Percentiles rank a stretch among this genome's conserved stretches.
These are phyloP conservation scores for Laspeyria flexula DNA, from an alignment of 2,888 invertebrate species.

Conservation along the genomic window DNA sequence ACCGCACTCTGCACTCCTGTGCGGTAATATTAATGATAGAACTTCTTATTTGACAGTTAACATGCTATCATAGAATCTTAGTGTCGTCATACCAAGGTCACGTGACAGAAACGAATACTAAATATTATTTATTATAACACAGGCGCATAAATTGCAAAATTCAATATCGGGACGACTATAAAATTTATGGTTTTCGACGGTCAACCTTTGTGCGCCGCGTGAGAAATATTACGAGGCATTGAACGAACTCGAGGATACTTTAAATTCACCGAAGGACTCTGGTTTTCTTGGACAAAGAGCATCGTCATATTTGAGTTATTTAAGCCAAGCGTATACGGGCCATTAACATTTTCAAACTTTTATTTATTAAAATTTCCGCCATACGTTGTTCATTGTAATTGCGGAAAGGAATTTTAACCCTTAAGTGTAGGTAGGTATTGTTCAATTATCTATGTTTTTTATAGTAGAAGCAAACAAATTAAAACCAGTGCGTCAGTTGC, in stretches of 20 bases:
- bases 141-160: conserved; percentile 68
- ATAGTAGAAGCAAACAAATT: conserved; percentile 23
- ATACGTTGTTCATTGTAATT: conserved; percentile 18
- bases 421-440: conserved; percentile 5
- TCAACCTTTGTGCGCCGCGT: conserved; percentile 64
- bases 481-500: conserved; percentile 42
- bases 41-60: conserved; percentile 44
- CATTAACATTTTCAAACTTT: conserved; percentile 46
- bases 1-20: conserved; percentile 26
- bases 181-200: conserved; percentile 72
- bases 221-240: conserved; percentile 69
- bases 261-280: conserved; percentile 68
- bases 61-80: conserved; percentile 40
- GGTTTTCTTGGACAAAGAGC: conserved; percentile 57
- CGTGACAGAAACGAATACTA: conserved; percentile 49
- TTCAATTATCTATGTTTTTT: conserved; percentile 13
- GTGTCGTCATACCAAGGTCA: conserved; percentile 56
- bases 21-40: conserved; percentile 48
- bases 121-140: conserved; percentile 55
- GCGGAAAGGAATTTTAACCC: conserved; percentile 21
- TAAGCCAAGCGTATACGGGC: conserved; percentile 36
- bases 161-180: conserved; percentile 72
- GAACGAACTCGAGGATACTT: conserved; percentile 61
- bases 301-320: conserved; percentile 47
- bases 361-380: conserved; percentile 43